These are phyloP conservation scores for Eospalax fontanierii DNA, from an alignment of 2,797 vertebrate species.

Conservation along the genomic window DNA sequence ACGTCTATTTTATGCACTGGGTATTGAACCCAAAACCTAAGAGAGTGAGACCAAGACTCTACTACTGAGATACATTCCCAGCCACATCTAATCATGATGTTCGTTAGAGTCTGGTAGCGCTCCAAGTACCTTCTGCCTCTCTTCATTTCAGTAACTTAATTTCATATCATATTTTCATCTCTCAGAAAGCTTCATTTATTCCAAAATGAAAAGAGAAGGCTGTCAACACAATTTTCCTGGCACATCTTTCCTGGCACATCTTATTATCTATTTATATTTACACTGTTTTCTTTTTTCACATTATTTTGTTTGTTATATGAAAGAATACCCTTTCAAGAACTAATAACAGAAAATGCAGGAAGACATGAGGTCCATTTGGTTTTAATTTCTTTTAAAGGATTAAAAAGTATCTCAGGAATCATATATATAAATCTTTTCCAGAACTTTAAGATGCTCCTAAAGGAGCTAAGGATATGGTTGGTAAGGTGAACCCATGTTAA, in stretches of 20 bases:
- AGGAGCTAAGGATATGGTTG: too few species aligned
- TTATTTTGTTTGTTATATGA: conserved; percentile 56
- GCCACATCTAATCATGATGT: conserved; percentile 61
- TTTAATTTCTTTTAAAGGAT: conserved; percentile 27
- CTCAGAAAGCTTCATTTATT: conserved; percentile 62
- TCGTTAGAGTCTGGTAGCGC: not conserved
- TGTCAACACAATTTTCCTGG: conserved; percentile 66
- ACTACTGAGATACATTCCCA: not conserved
- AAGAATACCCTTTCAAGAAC: conserved; percentile 65
- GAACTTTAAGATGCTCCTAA: not conserved
- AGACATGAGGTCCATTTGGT: conserved; percentile 27
- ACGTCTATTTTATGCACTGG: not conserved
- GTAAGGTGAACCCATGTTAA: too few species aligned
- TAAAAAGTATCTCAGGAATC: conserved; percentile 30
- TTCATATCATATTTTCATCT: conserved; percentile 56
- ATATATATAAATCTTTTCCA: conserved; percentile 11
- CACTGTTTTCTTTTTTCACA: conserved; percentile 67
- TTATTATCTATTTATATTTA: conserved; percentile 69
- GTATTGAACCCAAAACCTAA: not conserved
- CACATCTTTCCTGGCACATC: conserved; percentile 47
- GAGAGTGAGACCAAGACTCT: not conserved
- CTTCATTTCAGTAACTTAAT: conserved; percentile 55
- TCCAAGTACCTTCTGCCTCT: conserved; percentile 2
- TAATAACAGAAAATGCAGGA: conserved; percentile 72
- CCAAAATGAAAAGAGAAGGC: conserved; percentile 41